Conservation (phyloP, 1,140 invertebrate species). For the Drosophila parvula region DNA sequence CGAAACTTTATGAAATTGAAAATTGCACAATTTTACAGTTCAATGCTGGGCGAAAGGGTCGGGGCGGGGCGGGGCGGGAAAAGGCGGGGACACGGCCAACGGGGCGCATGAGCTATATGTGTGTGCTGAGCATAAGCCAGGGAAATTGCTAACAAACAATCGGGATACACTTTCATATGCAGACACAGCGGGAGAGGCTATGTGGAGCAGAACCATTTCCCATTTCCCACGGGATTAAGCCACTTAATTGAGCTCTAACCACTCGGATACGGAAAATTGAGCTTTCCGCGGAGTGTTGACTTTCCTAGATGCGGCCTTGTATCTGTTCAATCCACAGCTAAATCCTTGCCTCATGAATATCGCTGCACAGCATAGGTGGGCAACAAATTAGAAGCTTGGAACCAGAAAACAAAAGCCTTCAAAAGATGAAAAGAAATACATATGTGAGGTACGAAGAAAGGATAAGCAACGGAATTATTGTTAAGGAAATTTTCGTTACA, state of each 20-base stretch:
- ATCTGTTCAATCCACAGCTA: neutral
- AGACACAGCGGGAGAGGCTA: slow-evolving; percentile 8
- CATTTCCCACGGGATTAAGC: slow-evolving; percentile 25
- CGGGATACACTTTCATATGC: slow-evolving; percentile 43
- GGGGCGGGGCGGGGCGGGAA: neutral
- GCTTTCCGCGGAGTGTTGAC: slow-evolving; percentile 4
- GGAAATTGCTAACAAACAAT: slow-evolving; percentile 68
- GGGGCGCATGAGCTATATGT: slow-evolving; percentile 10
- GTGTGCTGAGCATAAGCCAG: slow-evolving; percentile 43
- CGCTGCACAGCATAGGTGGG: neutral
- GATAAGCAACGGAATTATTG: too few relatives aligned
- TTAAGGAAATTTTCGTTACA: too few relatives aligned
- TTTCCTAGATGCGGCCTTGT: neutral
- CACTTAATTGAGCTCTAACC: slow-evolving; percentile 15
- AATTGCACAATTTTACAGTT: slow-evolving; percentile 81
- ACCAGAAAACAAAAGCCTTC: too few relatives aligned
- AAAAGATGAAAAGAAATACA: too few relatives aligned
- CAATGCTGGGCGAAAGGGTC: slow-evolving; percentile 59
- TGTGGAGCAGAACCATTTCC: slow-evolving; percentile 6
- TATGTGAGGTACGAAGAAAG: too few relatives aligned
- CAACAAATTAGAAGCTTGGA: neutral
- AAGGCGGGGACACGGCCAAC: neutral
- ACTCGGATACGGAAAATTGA: slow-evolving; percentile 18
- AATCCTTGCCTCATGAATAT: neutral
- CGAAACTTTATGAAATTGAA: slow-evolving; percentile 80